Evolutionary conservation across 2,797 vertebrate genomes (phyloP).

Genomic region (Myotis planiceps): DNA sequence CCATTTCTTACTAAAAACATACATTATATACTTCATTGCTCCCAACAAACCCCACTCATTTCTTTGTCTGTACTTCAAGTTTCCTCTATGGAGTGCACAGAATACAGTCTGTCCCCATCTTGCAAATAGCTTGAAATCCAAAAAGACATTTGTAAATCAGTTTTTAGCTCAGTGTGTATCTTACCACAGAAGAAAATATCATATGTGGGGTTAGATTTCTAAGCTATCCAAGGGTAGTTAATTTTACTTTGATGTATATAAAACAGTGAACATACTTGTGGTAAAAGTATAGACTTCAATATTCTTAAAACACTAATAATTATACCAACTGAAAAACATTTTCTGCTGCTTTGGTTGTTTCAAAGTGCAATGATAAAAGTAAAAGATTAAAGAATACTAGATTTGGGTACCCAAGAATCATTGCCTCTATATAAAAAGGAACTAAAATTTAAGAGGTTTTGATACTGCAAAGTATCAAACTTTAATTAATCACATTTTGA

Average conservation of each 20-base stretch:
- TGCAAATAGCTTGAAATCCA: neutral
- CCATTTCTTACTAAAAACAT: conserved; percentile 29
- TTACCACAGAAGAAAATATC: neutral
- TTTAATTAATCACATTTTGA: neutral
- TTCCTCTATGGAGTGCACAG: neutral
- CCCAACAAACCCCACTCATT: neutral
- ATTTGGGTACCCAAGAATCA: neutral
- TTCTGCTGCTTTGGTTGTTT: neutral
- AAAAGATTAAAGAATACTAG: conserved; percentile 4
- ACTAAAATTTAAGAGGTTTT: conserved; percentile 3
- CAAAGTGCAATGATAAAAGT: neutral
- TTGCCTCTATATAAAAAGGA: neutral
- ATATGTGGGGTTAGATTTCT: neutral
- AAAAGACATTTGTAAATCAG: conserved; percentile 29
- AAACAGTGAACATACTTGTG: neutral
- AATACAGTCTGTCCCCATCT: neutral
- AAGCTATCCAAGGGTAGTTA: neutral
- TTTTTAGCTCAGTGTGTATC: neutral
- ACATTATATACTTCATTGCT: neutral
- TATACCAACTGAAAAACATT: neutral
- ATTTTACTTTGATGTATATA: neutral
- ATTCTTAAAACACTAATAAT: conserved; percentile 48
- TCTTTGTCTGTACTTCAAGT: neutral
- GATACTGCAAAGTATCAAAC: neutral
- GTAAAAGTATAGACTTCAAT: neutral